Percentiles rank a stretch among this genome's conserved stretches.
phyloP scores from a whole-genome alignment of 2,113 vertebrate genomes.

The Microtus pennsylvanicus region DNA sequence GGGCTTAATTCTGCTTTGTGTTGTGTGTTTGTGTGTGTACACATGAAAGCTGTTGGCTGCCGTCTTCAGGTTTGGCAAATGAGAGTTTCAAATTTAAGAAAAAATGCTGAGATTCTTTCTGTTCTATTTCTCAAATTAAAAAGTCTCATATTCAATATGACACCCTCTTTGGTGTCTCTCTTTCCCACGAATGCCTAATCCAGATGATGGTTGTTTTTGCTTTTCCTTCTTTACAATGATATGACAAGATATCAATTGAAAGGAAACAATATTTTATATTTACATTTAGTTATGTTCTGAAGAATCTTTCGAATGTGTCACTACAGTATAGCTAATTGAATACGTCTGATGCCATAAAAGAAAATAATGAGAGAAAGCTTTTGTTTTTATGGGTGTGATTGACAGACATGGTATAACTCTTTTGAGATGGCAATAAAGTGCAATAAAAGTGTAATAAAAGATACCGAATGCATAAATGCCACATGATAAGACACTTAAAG shows the following conservation, averaged over 20 bases:
- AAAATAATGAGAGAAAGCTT: constrained; percentile 60
- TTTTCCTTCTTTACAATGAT: neutral
- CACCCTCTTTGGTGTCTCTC: constrained; percentile 14
- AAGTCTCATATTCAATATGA: constrained; percentile 42
- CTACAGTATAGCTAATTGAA: constrained; percentile 27
- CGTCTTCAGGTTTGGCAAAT: constrained; percentile 62
- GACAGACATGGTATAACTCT: constrained; percentile 32
- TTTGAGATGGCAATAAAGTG: constrained; percentile 20
- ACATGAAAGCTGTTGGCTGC: neutral
- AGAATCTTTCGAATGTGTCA: constrained; percentile 24
- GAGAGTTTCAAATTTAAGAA: neutral
- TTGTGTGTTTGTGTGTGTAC: constrained; percentile 30
- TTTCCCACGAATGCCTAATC: constrained; percentile 36
- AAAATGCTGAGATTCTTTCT: neutral
- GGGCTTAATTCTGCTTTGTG: neutral
- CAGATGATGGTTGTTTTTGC: neutral
- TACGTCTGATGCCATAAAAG: constrained; percentile 61
- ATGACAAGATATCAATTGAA: constrained; percentile 43
- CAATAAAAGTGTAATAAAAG: constrained; percentile 49
- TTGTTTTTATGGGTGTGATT: constrained; percentile 51
- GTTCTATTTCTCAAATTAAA: constrained; percentile 32
- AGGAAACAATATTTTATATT: constrained; percentile 51
- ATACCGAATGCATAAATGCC: neutral
- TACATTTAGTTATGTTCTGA: constrained; percentile 36
- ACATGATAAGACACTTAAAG: constrained; percentile 35